Base-by-base conservation (phyloP, 2,797 vertebrate species). In the Myotis findleyi region DNA sequence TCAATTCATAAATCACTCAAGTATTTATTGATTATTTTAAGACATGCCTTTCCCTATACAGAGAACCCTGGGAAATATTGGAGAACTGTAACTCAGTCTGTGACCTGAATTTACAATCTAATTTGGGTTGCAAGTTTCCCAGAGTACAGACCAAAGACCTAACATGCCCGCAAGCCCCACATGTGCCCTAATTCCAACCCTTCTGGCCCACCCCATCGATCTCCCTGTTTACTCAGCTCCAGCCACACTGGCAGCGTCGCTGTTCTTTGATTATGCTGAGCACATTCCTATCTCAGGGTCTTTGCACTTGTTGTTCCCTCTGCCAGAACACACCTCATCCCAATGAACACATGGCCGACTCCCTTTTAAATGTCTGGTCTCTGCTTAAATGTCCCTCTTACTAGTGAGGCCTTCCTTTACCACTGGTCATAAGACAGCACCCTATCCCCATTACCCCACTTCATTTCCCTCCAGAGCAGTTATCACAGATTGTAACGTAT, bases 1-100 rank as follows among this genome's bases (percentile, higher is more conserved):
- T 95, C 57, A 87, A 83, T 38, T 53, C 36, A 59, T 84, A 33
- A 87, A 59, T 68, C 33, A 79, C 51, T 86, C 21, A 49, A 53
- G 41, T 73, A 38, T 83, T 91, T 55, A 73, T 86, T 69, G 41
- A 47, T 87, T 68, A 91, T 94, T 93, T 93, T 72, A 86, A 86
- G 55, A 82, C 55, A 51, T n/a, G 36, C 27, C 51, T 53, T 81
- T 95, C 18, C 27, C 23, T 23, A 16, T 69, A 36, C 14, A 83
- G 64, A 77, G 91, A 82, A 57, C 47, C 16, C 62, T 18, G 2
- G 44, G 83, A 53, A 77, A 36, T 30, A 64, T 6, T 17, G 51
- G n/a, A 86, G 62, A 75, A 44, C 14, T 64, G n/a, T n/a, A 68
- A 75, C 49, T 87, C 21, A 41, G 41, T 9, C 49, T 62, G 7